Conservation (phyloP, 2,113 vertebrate species). For the Lamprotornis superbus region DNA sequence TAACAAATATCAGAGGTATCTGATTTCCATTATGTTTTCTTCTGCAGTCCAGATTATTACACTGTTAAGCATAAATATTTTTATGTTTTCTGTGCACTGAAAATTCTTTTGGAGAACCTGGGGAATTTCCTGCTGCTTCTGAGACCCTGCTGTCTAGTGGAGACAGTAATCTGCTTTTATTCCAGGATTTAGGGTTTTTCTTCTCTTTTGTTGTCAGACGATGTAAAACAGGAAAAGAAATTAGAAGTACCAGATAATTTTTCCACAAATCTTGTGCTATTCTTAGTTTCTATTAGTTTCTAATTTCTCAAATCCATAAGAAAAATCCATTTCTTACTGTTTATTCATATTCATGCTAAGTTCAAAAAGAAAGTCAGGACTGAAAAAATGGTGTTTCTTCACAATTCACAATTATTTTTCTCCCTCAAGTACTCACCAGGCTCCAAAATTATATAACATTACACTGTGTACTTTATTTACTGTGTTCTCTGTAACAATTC, state of each 20-base stretch:
- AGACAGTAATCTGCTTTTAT: neutral
- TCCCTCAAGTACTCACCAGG: neutral
- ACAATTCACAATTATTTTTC: neutral
- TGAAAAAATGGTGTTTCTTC: neutral
- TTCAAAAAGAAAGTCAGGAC: neutral
- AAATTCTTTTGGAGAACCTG: neutral
- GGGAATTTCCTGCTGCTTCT: neutral
- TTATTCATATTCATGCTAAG: neutral
- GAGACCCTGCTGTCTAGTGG: neutral
- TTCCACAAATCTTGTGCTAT: neutral
- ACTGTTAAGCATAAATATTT: neutral
- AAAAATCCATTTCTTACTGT: neutral
- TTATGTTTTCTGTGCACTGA: neutral
- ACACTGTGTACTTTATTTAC: neutral
- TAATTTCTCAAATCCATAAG: neutral
- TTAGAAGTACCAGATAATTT: neutral
- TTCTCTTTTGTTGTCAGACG: neutral
- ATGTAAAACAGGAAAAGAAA: neutral
- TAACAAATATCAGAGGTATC: neutral
- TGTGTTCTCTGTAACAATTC: neutral
- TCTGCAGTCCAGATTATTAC: neutral
- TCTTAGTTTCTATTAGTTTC: neutral
- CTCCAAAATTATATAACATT: neutral
- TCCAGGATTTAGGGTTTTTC: neutral
- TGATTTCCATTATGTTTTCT: neutral